Conservation (phyloP, 2,113 vertebrate genomes). For the Cathartes aura region DNA sequence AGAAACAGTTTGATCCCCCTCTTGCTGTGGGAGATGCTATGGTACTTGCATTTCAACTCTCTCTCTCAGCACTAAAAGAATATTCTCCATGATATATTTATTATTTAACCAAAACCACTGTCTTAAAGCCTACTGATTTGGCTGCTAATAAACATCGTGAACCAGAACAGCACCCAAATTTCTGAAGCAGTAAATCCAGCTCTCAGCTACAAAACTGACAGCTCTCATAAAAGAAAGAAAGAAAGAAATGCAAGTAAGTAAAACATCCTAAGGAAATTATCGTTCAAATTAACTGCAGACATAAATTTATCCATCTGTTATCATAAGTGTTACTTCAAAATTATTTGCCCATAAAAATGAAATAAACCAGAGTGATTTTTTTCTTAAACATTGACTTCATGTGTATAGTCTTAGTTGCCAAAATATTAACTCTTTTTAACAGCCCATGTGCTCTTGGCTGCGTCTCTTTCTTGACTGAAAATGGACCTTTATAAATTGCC, state of each 20-base stretch:
- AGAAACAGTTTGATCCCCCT: neutral
- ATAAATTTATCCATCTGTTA: constrained; percentile 67
- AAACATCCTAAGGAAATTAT: constrained; percentile 72
- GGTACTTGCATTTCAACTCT: neutral
- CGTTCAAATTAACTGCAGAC: constrained; percentile 60
- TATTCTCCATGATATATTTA: neutral
- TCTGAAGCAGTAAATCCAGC: constrained; percentile 43
- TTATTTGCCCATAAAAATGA: constrained; percentile 71
- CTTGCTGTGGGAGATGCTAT: neutral
- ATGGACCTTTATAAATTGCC: constrained; percentile 3
- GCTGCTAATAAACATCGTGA: constrained; percentile 28
- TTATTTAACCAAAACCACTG: neutral
- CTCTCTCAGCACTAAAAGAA: neutral
- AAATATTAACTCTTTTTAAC: constrained; percentile 71
- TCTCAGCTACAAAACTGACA: constrained; percentile 39
- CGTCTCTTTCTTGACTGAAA: neutral
- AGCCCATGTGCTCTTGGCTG: constrained; percentile 13
- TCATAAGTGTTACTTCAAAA: constrained; percentile 60
- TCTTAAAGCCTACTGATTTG: constrained; percentile 37
- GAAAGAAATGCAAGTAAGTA: constrained; percentile 31
- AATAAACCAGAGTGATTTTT: constrained; percentile 48
- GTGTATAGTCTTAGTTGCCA: constrained; percentile 33
- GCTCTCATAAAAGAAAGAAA: constrained; percentile 43
- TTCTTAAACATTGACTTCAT: constrained; percentile 36
- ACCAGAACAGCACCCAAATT: constrained; percentile 21